These are phyloP conservation scores for Procavia capensis DNA, from an alignment of 2,113 vertebrate genomes.

Conservation along the genomic window DNA sequence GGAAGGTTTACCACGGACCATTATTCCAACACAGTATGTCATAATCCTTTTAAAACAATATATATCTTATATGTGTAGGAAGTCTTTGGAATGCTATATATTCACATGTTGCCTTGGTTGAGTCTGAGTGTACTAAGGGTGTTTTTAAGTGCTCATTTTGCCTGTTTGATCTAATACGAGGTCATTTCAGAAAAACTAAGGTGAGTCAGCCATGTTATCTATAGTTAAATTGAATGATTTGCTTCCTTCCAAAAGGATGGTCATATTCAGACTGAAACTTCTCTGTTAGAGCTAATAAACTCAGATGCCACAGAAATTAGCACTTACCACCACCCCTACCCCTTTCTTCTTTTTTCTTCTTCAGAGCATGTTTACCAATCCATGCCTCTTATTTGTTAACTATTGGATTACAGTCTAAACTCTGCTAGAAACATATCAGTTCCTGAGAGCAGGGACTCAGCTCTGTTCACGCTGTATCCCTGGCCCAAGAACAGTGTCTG, in stretches of 20 bases:
- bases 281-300: not conserved
- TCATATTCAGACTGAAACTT: not conserved
- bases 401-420: not conserved
- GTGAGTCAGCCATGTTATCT: not conserved
- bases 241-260: not conserved
- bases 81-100: not conserved
- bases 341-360: not conserved
- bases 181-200: not conserved
- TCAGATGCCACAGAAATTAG: not conserved
- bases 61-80: not conserved
- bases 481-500: not conserved
- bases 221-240: not conserved
- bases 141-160: not conserved
- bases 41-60: not conserved
- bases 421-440: not conserved
- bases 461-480: not conserved
- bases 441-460: not conserved
- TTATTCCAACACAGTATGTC: not conserved
- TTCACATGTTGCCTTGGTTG: not conserved
- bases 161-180: not conserved
- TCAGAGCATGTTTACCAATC: not conserved
- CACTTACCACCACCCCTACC: not conserved
- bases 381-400: not conserved
- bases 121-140: not conserved
- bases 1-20: not conserved